Base-by-base conservation (phyloP, 53 echinoderm and acorn worm species). In the Holothuria scabra region DNA sequence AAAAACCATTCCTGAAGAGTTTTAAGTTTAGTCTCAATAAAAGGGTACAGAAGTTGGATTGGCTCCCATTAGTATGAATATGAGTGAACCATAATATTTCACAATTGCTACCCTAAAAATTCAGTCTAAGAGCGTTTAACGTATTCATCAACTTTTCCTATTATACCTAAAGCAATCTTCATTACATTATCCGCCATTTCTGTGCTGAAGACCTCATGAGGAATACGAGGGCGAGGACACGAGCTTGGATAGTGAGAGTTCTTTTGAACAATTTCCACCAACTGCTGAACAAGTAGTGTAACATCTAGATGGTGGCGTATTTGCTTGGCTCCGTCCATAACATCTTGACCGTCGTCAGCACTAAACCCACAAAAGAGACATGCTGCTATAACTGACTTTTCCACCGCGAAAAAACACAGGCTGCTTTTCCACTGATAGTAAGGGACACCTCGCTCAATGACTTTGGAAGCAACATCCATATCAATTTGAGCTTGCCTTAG, bases 371-470 rank as follows among this genome's bases (percentile, higher is more conserved):
- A 69, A 38, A 69, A 64, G 6, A 88, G 64, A 23, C 74, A 74
- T 20, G 83, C 88, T 57, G 88, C 88, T 49, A 64, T 83, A 25
- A 88, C 64, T 18, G 83, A 60, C 35, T 88, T 88, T 57, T 88
- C 88, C 7, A 88, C 75, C 18, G 83, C 72, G 28, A 83, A 74
- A 18, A 72, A 74, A n/a, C 88, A 88, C 24, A 71, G 72, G 72
- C 62, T 72, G 21, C 72, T 49, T 8, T 63, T 72, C 88, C 88
- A 88, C n/a, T 88, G 82, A 49, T 74, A 66, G 21, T 64, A 88
- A 1, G 88, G 71, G 8, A 49, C 70, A 52, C 83, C 64, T 41
- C 10, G 41, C 4, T 32, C n/a, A 6, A 30, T 5, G 9, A 65
- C 28, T 0, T n/a, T 38, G 5, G 41, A 25, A 38, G 69, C 69